Conservation (phyloP, 2,888 invertebrate genomes). For the Trichogramma evanescens region DNA sequence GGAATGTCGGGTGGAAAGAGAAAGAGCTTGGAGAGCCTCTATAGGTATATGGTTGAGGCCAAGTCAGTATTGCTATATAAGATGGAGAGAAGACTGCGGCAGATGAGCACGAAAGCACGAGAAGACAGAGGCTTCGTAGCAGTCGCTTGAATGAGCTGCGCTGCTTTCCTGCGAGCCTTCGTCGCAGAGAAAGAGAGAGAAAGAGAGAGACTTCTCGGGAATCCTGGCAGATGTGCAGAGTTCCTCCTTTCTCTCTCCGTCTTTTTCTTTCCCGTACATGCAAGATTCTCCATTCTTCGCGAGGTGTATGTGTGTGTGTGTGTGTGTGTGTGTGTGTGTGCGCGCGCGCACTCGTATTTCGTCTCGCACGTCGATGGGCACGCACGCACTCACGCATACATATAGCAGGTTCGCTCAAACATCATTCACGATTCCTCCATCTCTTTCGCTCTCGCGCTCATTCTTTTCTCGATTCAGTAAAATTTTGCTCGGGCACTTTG, state of each 20-base stretch:
- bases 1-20: conserved; percentile 26
- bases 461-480: conserved; percentile 14
- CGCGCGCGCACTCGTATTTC: too few relatives aligned
- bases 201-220: conserved; percentile 36
- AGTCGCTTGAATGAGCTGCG: not conserved
- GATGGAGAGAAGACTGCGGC: too few relatives aligned
- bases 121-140: too few relatives aligned
- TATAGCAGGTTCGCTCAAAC: too few relatives aligned
- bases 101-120: too few relatives aligned
- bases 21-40: conserved; percentile 7
- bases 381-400: too few relatives aligned
- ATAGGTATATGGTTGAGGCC: too few relatives aligned
- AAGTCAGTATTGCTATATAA: too few relatives aligned
- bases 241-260: conserved; percentile 18
- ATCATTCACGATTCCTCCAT: not conserved
- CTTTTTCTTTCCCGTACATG: not conserved
- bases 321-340: too few relatives aligned
- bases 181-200: not conserved
- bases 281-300: too few relatives aligned
- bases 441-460: conserved; percentile 6
- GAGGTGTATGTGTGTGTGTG: too few relatives aligned
- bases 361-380: too few relatives aligned
- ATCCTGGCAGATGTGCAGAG: conserved; percentile 34
- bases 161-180: not conserved
- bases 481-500: not conserved